Evolutionary conservation across 2,888 invertebrate genomes (phyloP).

Genomic region (Tipula confusa): DNA sequence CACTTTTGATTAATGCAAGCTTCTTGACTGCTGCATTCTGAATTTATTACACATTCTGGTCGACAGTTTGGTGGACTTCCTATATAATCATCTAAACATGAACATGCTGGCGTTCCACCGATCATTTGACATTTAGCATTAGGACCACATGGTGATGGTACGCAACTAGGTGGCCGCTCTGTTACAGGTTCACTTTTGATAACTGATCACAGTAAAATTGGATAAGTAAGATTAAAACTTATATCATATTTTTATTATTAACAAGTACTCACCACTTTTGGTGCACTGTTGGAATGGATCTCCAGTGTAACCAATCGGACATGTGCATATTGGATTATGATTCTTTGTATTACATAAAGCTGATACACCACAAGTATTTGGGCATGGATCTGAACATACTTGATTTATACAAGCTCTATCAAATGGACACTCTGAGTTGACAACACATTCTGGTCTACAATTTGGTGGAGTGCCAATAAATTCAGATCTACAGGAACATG

Average conservation of each 20-base stretch:
- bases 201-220: neutral
- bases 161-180: slow-evolving; percentile 68
- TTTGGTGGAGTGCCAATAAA: slow-evolving; percentile 74
- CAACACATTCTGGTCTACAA: slow-evolving; percentile 80
- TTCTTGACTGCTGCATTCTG: slow-evolving; percentile 71
- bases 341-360: slow-evolving; percentile 79
- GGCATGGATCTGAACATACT: slow-evolving; percentile 83
- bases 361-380: slow-evolving; percentile 79
- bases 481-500: slow-evolving; percentile 76
- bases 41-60: slow-evolving; percentile 74
- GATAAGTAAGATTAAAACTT: no score
- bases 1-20: slow-evolving; percentile 77
- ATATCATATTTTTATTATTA: neutral
- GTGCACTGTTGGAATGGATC: slow-evolving; percentile 80
- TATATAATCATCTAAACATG: slow-evolving; percentile 70
- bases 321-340: slow-evolving; percentile 84
- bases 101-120: slow-evolving; percentile 70
- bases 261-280: slow-evolving; percentile 60
- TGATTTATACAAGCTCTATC: slow-evolving; percentile 81
- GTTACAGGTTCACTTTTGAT: slow-evolving; percentile 46
- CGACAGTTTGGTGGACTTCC: slow-evolving; percentile 76
- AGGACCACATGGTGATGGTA: slow-evolving; percentile 79
- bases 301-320: slow-evolving; percentile 77
- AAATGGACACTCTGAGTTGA: slow-evolving; percentile 78
- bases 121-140: slow-evolving; percentile 75